Conservation (phyloP, 2,113 vertebrate genomes). For the Pipra filicauda region DNA sequence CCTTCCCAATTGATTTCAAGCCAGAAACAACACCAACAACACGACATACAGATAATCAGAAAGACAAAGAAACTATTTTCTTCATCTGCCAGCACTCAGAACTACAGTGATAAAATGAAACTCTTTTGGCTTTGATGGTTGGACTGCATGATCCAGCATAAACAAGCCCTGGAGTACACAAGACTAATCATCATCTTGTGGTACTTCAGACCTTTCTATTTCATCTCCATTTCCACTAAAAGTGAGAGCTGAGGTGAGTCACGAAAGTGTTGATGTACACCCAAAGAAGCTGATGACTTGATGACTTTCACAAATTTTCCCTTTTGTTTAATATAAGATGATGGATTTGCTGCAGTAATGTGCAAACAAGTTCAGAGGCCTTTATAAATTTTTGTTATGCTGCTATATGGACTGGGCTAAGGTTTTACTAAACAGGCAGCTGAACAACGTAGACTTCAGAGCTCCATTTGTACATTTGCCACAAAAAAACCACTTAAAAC, state of each 20-base stretch:
- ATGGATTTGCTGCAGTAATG: neutral
- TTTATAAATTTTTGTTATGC: neutral
- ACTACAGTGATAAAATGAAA: neutral
- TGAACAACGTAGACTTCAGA: neutral
- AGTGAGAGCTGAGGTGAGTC: neutral
- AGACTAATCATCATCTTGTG: slow-evolving; percentile 34
- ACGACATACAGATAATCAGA: neutral
- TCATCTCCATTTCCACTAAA: neutral
- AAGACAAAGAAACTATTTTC: slow-evolving; percentile 44
- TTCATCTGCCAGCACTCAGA: slow-evolving; percentile 3
- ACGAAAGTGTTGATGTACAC: neutral
- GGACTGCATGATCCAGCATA: neutral
- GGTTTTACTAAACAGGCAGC: neutral
- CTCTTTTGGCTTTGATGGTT: neutral
- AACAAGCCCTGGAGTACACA: slow-evolving; percentile 31
- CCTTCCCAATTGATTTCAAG: neutral
- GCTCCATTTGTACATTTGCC: neutral
- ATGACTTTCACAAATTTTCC: neutral
- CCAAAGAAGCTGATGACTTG: neutral
- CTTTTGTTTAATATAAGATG: neutral
- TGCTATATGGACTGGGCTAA: neutral
- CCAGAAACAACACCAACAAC: slow-evolving; percentile 38
- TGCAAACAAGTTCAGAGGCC: neutral
- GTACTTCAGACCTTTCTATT: neutral
- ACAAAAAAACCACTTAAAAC: neutral